These are phyloP conservation scores for Amia ocellicauda DNA, from an alignment of 2,113 vertebrate genomes.

Conservation along the genomic window DNA sequence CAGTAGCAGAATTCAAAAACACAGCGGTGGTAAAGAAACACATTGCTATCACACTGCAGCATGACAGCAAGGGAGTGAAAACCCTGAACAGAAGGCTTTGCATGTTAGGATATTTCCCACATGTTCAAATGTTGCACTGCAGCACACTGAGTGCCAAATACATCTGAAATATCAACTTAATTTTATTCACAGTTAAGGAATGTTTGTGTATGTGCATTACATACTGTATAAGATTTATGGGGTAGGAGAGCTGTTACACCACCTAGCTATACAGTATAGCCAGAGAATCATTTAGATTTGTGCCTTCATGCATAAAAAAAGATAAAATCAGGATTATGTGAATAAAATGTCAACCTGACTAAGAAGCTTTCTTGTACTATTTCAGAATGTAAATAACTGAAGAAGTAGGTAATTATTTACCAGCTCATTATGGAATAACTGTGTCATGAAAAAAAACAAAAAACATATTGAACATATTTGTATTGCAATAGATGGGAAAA, in stretches of 20 bases:
- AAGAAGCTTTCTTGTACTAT: no score
- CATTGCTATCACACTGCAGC: neutral
- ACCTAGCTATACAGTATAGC: no score
- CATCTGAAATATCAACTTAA: neutral
- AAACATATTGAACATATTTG: neutral
- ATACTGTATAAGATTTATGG: no score
- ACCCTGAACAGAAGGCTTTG: no score
- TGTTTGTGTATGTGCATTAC: no score
- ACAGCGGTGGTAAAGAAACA: neutral
- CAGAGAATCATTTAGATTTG: no score
- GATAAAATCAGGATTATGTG: no score
- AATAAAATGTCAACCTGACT: no score
- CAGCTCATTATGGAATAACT: neutral
- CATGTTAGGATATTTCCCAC: neutral
- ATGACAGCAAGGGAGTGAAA: no score
- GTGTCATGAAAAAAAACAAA: neutral
- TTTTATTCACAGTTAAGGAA: neutral
- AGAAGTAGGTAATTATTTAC: neutral
- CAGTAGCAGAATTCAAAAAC: neutral
- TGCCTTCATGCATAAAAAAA: no score
- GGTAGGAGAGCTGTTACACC: no score
- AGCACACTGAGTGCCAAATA: neutral
- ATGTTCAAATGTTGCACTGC: neutral
- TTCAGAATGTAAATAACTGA: neutral
- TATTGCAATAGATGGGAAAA: neutral